These are phyloP conservation scores for Agrochola circellaris DNA, from an alignment of 2,888 invertebrate genomes.

Conservation along the genomic window DNA sequence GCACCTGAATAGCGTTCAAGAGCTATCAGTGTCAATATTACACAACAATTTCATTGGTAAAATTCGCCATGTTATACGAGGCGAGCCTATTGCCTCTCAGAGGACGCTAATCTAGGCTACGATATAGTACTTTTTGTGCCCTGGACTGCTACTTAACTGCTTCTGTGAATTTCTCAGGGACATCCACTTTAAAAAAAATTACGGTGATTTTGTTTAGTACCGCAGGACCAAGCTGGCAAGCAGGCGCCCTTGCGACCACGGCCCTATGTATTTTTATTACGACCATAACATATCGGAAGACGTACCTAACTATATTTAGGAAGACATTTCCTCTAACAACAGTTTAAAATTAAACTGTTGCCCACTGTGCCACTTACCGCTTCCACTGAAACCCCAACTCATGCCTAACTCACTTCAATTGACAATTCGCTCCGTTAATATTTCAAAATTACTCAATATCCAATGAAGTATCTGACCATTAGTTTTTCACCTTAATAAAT, in stretches of 20 bases:
- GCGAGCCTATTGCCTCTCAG: not conserved
- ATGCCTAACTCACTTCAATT: conserved; percentile 44
- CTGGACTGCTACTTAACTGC: too few species aligned
- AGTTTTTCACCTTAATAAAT: conserved; percentile 61
- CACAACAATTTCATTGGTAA: not conserved
- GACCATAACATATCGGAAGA: not conserved
- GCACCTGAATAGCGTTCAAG: not conserved
- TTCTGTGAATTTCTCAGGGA: not conserved
- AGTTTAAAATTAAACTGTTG: not conserved
- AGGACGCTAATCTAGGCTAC: not conserved
- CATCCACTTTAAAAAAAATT: not conserved
- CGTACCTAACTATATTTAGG: not conserved
- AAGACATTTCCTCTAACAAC: not conserved
- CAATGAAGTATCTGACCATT: conserved; percentile 52
- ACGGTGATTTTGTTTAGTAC: not conserved
- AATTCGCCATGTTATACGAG: not conserved
- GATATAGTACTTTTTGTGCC: not conserved
- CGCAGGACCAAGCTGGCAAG: not conserved
- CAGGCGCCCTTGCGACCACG: not conserved
- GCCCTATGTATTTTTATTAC: not conserved
- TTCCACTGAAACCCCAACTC: conserved; percentile 20
- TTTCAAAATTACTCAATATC: conserved; percentile 61
- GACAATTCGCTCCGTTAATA: conserved; percentile 62
- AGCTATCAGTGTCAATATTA: not conserved
- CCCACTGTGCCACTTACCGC: conserved; percentile 4